Percentiles rank a stretch among this genome's conserved stretches.
Conservation (phyloP, 2,888 invertebrate genomes). For the Drosophila fulvimacula region DNA sequence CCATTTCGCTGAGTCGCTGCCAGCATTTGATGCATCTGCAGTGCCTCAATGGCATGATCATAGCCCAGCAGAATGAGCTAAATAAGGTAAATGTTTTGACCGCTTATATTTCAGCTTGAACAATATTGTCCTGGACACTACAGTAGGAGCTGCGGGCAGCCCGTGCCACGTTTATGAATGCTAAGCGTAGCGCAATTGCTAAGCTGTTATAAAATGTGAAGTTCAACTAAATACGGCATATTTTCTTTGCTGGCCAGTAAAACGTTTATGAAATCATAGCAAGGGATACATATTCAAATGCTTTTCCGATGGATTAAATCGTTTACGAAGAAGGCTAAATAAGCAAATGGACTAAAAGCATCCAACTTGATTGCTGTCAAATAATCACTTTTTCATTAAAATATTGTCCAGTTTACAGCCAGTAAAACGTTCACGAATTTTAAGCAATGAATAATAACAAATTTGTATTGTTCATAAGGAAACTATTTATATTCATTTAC, state of each 20-base stretch:
- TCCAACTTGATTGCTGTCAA: background rate
- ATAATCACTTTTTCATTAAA: no score
- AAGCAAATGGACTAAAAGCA: no score
- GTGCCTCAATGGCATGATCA: slow-evolving; percentile 91
- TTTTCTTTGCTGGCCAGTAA: no score
- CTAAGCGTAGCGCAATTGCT: no score
- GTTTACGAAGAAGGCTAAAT: no score
- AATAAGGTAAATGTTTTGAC: slow-evolving; percentile 80
- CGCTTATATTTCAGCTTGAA: background rate
- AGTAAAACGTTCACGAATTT: background rate
- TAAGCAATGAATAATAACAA: background rate
- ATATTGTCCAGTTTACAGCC: background rate
- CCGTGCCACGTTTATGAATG: background rate
- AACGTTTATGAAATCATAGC: no score
- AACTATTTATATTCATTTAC: background rate
- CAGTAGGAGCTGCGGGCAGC: background rate
- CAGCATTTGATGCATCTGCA: slow-evolving; percentile 92
- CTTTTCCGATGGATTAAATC: no score
- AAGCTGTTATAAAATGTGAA: no score
- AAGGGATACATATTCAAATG: no score
- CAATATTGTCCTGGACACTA: background rate
- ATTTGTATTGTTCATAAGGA: background rate
- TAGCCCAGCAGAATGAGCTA: slow-evolving; percentile 86
- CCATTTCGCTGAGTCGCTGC: slow-evolving; percentile 90
- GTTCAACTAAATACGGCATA: no score